Evolutionary conservation across 64 coral and sea anemone genomes (phyloP).

Genomic region (Hydrozoanthus tunicans): DNA sequence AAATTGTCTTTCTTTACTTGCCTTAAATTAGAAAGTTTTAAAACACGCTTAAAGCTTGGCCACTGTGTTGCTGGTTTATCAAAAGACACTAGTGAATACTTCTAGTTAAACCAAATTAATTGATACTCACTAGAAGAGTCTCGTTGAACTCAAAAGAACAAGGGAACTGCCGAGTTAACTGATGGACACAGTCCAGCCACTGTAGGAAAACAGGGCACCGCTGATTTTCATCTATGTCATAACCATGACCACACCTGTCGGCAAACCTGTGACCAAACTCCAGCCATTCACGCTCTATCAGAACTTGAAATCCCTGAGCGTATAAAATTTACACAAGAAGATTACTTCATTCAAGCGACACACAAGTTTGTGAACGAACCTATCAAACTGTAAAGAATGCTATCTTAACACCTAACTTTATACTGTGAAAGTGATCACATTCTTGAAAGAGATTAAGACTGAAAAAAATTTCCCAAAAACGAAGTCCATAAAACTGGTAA

Average conservation of each 20-base stretch:
- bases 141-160: slow-evolving; percentile 99
- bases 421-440: too few relatives aligned
- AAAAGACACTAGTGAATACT: too few relatives aligned
- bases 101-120: background rate
- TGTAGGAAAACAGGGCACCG: slow-evolving; percentile 96
- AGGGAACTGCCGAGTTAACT: slow-evolving; percentile 88
- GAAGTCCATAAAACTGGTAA: too few relatives aligned
- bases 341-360: background rate
- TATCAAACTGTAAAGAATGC: background rate
- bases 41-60: too few relatives aligned
- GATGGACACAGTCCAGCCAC: slow-evolving; percentile 96
- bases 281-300: slow-evolving; percentile 93
- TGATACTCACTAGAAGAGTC: slow-evolving; percentile 77
- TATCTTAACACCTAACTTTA: too few relatives aligned
- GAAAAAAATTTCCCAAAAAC: too few relatives aligned
- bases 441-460: too few relatives aligned
- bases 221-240: slow-evolving; percentile 81
- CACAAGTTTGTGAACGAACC: background rate
- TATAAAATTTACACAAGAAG: background rate
- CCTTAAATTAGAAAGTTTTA: too few relatives aligned
- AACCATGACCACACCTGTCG: slow-evolving; percentile 95
- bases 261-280: slow-evolving; percentile 99
- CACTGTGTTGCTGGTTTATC: too few relatives aligned
- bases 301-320: slow-evolving; percentile 82
- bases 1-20: too few relatives aligned